Percentiles rank a stretch among this genome's conserved stretches.
These are phyloP conservation scores for Fissipunctia ypsillon DNA, from an alignment of 2,888 invertebrate species.

Conservation along the genomic window DNA sequence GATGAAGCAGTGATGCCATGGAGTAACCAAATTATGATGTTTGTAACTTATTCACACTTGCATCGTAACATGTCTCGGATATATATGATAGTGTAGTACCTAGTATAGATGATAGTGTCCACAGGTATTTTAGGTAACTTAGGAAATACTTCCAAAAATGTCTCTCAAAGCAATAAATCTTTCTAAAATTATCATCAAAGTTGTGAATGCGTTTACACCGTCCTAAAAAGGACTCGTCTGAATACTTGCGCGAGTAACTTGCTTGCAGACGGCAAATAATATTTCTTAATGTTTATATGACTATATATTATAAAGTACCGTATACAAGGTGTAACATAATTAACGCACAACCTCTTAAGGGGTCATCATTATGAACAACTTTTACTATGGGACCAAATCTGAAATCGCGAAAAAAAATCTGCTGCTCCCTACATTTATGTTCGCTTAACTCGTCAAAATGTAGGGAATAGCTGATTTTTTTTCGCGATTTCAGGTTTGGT, in stretches of 20 bases:
- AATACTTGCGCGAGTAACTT: constrained; percentile 33
- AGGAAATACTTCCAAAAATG: not conserved
- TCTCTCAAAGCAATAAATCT: no score
- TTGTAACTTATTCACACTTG: not conserved
- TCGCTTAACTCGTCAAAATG: no score
- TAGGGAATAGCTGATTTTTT: no score
- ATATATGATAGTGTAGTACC: not conserved
- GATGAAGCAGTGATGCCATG: not conserved
- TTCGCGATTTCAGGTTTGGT: no score
- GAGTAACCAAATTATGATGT: not conserved
- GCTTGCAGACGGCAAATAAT: not conserved
- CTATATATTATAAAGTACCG: not conserved
- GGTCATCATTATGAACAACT: no score
- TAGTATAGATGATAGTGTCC: not conserved
- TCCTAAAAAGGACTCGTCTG: not conserved
- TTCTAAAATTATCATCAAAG: not conserved
- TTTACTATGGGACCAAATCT: no score
- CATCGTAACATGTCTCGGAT: not conserved
- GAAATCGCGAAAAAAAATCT: no score
- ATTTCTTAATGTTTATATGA: not conserved
- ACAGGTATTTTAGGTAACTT: not conserved
- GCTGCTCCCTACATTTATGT: no score
- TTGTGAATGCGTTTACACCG: constrained; percentile 8
- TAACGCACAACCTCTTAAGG: no score
- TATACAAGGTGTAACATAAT: no score